phyloP scores from a whole-genome alignment of 2,888 invertebrate species.

The Thymelicus lineola region DNA sequence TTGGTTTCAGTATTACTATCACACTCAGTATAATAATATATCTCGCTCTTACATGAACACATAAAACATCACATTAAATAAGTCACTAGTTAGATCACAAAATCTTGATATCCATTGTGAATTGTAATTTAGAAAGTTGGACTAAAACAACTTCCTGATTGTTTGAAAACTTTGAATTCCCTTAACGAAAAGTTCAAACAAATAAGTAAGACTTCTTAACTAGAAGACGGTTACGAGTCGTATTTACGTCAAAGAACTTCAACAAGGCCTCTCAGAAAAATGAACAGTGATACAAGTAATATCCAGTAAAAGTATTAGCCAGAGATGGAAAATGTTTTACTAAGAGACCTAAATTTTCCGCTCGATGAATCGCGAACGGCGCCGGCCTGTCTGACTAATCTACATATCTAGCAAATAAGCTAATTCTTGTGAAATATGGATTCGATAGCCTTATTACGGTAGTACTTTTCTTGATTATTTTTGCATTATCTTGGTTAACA shows the following conservation, averaged over 20 bases:
- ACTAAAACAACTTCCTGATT: background rate
- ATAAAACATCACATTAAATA: too few relatives aligned
- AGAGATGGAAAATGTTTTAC: constrained; percentile 37
- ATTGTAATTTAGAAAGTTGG: background rate
- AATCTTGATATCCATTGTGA: background rate
- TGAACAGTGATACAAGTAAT: constrained; percentile 13
- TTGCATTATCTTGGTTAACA: constrained; percentile 46
- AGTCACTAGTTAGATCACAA: background rate
- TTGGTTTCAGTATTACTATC: too few relatives aligned
- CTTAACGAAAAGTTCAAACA: constrained; percentile 4
- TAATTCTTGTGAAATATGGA: constrained; percentile 69
- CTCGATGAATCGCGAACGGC: constrained; percentile 57
- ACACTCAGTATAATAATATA: too few relatives aligned
- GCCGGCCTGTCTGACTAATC: constrained; percentile 65
- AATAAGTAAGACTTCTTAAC: background rate
- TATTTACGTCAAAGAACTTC: constrained; percentile 7
- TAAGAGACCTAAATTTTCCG: constrained; percentile 55
- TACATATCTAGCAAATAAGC: constrained; percentile 64
- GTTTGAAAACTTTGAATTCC: constrained; percentile 5
- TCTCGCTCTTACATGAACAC: too few relatives aligned
- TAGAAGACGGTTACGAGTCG: background rate
- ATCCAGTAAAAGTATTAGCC: constrained; percentile 21
- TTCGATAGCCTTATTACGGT: constrained; percentile 53
- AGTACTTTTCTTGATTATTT: constrained; percentile 52
- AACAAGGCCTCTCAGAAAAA: constrained; percentile 7